Evolutionary conservation across 2,888 invertebrate species (phyloP).

Genomic region (Girardia tigrina): DNA sequence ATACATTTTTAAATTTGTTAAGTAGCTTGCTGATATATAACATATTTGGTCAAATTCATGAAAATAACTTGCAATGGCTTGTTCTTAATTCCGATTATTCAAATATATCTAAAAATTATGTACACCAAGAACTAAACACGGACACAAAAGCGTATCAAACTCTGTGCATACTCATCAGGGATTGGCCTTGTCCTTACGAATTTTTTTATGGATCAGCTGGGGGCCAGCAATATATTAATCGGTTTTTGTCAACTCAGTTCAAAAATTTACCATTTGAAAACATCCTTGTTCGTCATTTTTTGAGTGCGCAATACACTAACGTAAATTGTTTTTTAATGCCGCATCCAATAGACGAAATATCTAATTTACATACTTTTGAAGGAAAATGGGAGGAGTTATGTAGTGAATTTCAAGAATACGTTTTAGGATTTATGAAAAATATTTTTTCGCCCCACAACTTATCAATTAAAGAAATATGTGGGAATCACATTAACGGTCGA

Average conservation of each 20-base stretch:
- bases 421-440: constrained; percentile 17
- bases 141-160: background rate
- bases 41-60: background rate
- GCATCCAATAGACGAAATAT: background rate
- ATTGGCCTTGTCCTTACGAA: background rate
- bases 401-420: background rate
- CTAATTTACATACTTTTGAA: background rate
- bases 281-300: background rate
- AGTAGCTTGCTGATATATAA: background rate
- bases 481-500: background rate
- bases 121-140: background rate
- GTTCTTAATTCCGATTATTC: background rate
- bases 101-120: background rate
- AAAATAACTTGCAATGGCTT: background rate
- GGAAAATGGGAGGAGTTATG: background rate
- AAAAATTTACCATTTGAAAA: background rate
- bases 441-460: background rate
- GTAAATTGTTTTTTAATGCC: constrained; percentile 6
- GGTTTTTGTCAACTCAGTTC: background rate
- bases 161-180: background rate
- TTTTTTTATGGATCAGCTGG: constrained; percentile 16
- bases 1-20: background rate
- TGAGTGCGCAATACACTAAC: background rate
- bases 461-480: background rate
- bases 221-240: background rate